These are phyloP conservation scores for Borostomias antarcticus DNA, from an alignment of 2,797 vertebrate genomes.

Conservation along the genomic window DNA sequence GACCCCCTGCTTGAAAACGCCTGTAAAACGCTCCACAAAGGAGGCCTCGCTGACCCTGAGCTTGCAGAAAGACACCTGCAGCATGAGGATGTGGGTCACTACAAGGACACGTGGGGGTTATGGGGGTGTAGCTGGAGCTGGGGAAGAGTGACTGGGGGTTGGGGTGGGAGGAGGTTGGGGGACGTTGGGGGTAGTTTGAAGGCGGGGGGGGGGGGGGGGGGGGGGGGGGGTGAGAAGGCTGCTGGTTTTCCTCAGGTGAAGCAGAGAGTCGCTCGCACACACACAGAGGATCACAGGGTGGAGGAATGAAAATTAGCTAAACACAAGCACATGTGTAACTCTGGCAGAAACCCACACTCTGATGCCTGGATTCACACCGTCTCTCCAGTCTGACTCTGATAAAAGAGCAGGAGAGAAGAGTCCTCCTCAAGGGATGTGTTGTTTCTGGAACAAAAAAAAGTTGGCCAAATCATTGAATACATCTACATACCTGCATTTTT, in stretches of 20 bases:
- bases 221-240: not conserved
- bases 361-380: constrained; percentile 37
- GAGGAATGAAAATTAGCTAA: constrained; percentile 56
- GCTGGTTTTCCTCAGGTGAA: constrained; percentile 60
- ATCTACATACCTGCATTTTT: no score
- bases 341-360: constrained; percentile 54
- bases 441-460: no score
- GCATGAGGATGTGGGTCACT: constrained; percentile 60
- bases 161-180: not conserved
- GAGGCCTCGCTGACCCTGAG: constrained; percentile 39
- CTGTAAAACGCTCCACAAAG: constrained; percentile 33
- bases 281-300: constrained; percentile 41
- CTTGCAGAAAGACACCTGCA: constrained; percentile 33
- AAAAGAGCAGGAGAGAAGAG: constrained; percentile 17
- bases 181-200: not conserved
- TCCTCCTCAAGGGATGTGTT: no score
- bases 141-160: constrained; percentile 7
- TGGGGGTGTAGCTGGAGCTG: constrained; percentile 45
- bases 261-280: constrained; percentile 46
- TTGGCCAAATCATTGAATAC: no score
- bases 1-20: constrained; percentile 34
- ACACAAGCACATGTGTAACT: constrained; percentile 58
- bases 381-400: constrained; percentile 38
- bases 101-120: constrained; percentile 61
- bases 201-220: not conserved